These are phyloP conservation scores for Drosophila bipectinata DNA, from an alignment of 1,140 invertebrate species.

Conservation along the genomic window DNA sequence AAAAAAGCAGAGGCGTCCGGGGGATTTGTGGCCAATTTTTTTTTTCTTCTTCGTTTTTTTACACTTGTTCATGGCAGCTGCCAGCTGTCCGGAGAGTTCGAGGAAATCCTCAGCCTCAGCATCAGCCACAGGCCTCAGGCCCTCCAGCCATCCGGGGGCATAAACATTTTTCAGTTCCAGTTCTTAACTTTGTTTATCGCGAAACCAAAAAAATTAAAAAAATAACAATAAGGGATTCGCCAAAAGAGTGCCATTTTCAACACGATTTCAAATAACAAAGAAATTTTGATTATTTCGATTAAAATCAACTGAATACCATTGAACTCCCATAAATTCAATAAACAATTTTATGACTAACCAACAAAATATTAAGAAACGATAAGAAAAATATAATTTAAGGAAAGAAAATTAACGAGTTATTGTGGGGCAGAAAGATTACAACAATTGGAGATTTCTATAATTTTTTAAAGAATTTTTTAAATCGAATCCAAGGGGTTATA, in stretches of 20 bases:
- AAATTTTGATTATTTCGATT: background rate
- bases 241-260: background rate
- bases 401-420: too few relatives aligned
- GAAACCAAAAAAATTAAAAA: background rate
- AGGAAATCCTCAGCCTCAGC: conserved; percentile 19
- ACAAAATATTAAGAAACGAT: background rate
- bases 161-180: conserved; percentile 4
- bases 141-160: background rate
- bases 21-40: conserved; percentile 1
- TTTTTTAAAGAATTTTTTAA: too few relatives aligned
- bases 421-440: too few relatives aligned
- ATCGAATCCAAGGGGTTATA: too few relatives aligned
- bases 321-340: background rate
- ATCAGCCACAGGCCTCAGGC: too few relatives aligned
- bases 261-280: background rate
- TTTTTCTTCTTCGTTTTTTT: conserved; percentile 6
- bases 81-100: conserved; percentile 28
- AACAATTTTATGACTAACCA: background rate
- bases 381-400: background rate
- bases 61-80: conserved; percentile 41
- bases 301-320: background rate
- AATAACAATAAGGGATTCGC: background rate
- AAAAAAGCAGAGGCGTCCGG: conserved; percentile 22
- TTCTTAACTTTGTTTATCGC: background rate
- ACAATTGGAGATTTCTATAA: too few relatives aligned